phyloP scores from a whole-genome alignment of 2,113 vertebrate species.

The Cervus canadensis region DNA sequence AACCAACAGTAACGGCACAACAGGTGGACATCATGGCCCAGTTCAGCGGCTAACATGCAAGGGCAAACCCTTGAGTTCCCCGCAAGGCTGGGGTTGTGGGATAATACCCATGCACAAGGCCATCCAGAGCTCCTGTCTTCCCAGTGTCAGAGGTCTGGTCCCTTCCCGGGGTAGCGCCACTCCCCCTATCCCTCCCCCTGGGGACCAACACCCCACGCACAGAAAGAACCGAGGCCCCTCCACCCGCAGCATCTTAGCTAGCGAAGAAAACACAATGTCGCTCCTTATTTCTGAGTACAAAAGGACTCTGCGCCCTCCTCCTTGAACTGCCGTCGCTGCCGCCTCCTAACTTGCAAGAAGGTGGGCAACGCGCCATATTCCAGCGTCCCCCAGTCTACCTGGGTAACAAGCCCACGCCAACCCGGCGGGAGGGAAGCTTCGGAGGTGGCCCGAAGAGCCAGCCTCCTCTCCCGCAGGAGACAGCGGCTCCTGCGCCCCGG shows the following conservation, averaged over 20 bases:
- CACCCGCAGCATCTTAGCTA: not conserved
- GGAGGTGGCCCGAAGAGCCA: conserved; percentile 14
- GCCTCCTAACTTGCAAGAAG: conserved; percentile 69
- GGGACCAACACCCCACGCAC: conserved; percentile 19
- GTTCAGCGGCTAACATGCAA: not conserved
- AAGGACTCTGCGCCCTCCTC: conserved; percentile 71
- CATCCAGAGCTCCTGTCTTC: not conserved
- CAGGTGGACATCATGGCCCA: conserved; percentile 12
- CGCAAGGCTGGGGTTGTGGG: not conserved
- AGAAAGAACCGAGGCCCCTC: not conserved
- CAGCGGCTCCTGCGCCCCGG: conserved; percentile 41
- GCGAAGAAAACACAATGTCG: conserved; percentile 50
- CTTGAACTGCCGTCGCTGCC: conserved; percentile 52
- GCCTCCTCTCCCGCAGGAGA: conserved; percentile 33
- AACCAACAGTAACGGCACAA: conserved; percentile 29
- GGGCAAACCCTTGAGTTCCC: not conserved
- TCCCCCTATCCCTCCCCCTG: not conserved
- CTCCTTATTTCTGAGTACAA: conserved; percentile 67
- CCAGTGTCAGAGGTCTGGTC: not conserved
- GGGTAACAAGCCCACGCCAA: conserved; percentile 68
- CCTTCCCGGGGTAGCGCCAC: not conserved
- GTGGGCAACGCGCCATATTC: conserved; percentile 69
- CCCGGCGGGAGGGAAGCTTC: conserved; percentile 50
- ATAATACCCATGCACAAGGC: not conserved
- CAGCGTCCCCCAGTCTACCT: conserved; percentile 66